phyloP scores from a whole-genome alignment of 2,888 invertebrate species.

The Aricia artaxerxes region DNA sequence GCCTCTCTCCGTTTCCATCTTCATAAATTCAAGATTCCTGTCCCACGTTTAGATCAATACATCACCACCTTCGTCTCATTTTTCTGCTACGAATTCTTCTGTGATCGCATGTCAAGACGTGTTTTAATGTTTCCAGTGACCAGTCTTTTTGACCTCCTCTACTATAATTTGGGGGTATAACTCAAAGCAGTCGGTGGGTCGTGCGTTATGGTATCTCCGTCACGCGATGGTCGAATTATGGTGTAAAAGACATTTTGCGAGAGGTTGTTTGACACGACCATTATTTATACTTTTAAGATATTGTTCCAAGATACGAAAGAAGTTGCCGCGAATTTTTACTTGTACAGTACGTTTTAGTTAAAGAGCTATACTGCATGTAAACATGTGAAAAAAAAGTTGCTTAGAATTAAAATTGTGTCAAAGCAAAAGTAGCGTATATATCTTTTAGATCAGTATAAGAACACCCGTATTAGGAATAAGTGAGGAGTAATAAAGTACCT shows the following conservation, averaged over 20 bases:
- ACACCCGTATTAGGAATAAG: too few species aligned
- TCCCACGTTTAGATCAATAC: not conserved
- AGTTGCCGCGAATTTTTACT: not conserved
- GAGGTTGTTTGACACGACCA: conserved; percentile 42
- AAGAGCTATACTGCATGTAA: not conserved
- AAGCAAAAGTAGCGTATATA: too few species aligned
- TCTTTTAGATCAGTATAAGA: too few species aligned
- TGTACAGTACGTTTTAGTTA: too few species aligned
- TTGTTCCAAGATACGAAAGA: not conserved
- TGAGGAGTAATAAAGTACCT: too few species aligned
- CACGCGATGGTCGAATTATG: conserved; percentile 74
- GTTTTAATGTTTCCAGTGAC: conserved; percentile 12
- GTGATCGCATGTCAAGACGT: conserved; percentile 24
- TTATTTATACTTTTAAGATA: not conserved
- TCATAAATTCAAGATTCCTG: not conserved
- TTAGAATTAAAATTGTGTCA: too few species aligned
- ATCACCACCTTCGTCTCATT: not conserved
- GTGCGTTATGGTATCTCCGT: conserved; percentile 51
- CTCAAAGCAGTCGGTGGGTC: conserved; percentile 33
- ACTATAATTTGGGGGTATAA: conserved; percentile 30
- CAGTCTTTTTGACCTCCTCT: conserved; percentile 27
- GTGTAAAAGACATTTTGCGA: conserved; percentile 55
- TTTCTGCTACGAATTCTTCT: not conserved
- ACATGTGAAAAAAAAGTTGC: not conserved
- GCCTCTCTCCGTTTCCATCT: not conserved